These are phyloP conservation scores for Drosophila buzzatii DNA, from an alignment of 2,888 invertebrate genomes.

Conservation along the genomic window DNA sequence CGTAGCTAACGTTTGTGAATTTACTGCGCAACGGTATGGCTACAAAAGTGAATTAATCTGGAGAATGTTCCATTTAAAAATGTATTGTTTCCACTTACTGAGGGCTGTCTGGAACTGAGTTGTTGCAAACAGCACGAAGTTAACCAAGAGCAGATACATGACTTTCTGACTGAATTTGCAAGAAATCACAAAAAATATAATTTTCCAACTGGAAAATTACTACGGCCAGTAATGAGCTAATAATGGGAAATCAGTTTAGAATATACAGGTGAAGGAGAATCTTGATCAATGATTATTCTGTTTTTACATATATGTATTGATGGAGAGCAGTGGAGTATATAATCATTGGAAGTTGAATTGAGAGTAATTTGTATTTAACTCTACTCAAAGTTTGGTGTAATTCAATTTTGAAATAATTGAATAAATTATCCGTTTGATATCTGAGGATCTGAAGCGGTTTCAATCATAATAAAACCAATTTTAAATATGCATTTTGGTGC, in stretches of 20 bases:
- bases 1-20: conserved; percentile 42
- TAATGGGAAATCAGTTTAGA: background rate
- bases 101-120: conserved; percentile 5
- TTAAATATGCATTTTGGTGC: background rate
- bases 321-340: too few relatives aligned
- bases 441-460: background rate
- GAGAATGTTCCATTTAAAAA: background rate
- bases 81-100: conserved; percentile 18
- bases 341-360: background rate
- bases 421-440: background rate
- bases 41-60: background rate
- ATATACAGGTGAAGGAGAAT: background rate
- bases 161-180: conserved; percentile 6
- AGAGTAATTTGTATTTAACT: background rate
- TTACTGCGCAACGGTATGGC: conserved; percentile 12
- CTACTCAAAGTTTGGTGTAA: background rate
- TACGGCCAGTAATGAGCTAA: conserved; percentile 39
- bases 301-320: background rate
- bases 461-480: background rate
- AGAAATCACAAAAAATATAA: background rate
- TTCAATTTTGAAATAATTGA: background rate
- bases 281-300: conserved; percentile 9
- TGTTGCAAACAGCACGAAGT: conserved; percentile 14
- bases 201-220: background rate
- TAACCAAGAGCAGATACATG: conserved; percentile 10